A percentile compares a stretch with the other conserved stretches of the same genome.
Conservation (phyloP, 2,797 vertebrate genomes). For the Atherinosoma microstoma region DNA sequence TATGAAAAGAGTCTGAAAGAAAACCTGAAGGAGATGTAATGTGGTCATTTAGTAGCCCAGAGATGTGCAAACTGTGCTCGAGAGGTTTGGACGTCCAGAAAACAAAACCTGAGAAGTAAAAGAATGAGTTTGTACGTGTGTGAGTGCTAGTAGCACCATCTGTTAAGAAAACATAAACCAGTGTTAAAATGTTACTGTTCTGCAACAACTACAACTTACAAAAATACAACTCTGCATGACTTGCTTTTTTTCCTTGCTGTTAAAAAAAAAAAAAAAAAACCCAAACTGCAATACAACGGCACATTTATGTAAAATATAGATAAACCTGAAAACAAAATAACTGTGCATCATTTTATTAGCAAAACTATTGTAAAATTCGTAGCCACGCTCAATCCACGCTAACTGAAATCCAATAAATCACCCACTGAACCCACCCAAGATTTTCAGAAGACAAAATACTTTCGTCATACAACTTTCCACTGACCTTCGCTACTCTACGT, state of each 20-base stretch:
- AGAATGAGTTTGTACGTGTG: conserved; percentile 53
- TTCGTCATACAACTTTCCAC: conserved; percentile 61
- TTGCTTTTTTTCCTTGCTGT: conserved; percentile 58
- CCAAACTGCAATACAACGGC: conserved; percentile 54
- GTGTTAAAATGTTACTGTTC: conserved; percentile 80
- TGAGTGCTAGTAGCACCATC: conserved; percentile 76
- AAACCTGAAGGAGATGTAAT: conserved; percentile 75
- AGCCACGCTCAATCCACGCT: conserved; percentile 49
- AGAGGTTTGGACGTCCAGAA: conserved; percentile 67
- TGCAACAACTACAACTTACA: conserved; percentile 72
- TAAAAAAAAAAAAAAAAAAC: conserved; percentile 30
- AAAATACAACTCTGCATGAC: conserved; percentile 76
- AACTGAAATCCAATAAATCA: conserved; percentile 55
- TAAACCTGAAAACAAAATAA: conserved; percentile 53
- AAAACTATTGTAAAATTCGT: conserved; percentile 60
- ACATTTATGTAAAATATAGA: conserved; percentile 60
- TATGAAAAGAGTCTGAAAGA: conserved; percentile 63
- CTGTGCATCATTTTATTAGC: conserved; percentile 70
- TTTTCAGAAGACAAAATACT: conserved; percentile 61
- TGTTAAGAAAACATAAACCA: conserved; percentile 72
- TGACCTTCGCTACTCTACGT: conserved; percentile 71
- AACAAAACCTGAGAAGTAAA: conserved; percentile 81
- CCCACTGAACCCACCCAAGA: conserved; percentile 47
- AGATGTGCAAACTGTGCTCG: conserved; percentile 79
- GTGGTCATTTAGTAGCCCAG: conserved; percentile 72